A percentile compares a stretch with the other conserved stretches of the same genome.
Evolutionary conservation across 2,113 vertebrate genomes (phyloP).

Genomic region (Ciconia stormi): DNA sequence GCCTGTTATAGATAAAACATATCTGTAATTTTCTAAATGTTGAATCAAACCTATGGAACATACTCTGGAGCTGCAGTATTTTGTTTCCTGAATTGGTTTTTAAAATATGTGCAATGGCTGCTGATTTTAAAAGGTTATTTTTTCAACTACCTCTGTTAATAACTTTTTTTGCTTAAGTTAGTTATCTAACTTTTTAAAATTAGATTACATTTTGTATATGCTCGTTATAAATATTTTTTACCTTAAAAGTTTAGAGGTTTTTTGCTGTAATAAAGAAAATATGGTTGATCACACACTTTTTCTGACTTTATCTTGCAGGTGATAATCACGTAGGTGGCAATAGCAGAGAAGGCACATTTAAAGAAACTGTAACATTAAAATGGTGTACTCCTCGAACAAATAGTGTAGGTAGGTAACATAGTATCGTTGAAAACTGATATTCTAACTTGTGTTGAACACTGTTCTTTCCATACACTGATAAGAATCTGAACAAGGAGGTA

Average conservation of each 20-base stretch:
- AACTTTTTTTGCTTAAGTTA: neutral
- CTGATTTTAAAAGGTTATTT: neutral
- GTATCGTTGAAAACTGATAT: neutral
- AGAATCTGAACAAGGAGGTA: neutral
- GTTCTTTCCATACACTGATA: neutral
- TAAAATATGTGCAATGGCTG: neutral
- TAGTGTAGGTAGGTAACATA: conserved; percentile 84
- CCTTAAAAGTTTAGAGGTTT: neutral
- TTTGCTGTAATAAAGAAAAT: neutral
- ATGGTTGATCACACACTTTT: neutral
- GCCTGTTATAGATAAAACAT: neutral
- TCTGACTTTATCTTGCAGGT: conserved; percentile 73
- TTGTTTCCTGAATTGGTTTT: neutral
- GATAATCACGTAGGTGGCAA: conserved; percentile 85
- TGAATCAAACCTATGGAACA: neutral
- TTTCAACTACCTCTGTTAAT: neutral
- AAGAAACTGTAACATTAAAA: conserved; percentile 94
- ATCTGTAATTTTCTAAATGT: neutral
- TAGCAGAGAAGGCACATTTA: conserved; percentile 88
- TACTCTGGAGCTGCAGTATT: neutral
- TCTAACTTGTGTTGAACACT: neutral
- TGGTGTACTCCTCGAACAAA: conserved; percentile 98
- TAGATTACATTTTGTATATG: neutral
- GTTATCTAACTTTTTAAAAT: neutral
- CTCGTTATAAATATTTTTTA: neutral